Base-by-base conservation (phyloP, 2,113 vertebrate genomes). In the Cheirogaleus medius region DNA sequence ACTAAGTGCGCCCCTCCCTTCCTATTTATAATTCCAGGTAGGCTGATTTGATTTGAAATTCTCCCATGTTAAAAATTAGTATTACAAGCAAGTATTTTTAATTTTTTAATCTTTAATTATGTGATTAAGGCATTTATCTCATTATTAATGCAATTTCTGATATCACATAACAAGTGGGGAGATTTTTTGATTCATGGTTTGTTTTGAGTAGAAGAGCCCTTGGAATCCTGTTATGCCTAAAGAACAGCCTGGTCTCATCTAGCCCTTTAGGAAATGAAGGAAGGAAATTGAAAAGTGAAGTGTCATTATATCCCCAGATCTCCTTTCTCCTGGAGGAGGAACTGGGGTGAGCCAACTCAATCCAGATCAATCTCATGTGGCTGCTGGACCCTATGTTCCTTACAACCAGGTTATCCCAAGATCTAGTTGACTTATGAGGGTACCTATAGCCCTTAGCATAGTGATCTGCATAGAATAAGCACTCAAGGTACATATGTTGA, bases 11-110 rank as follows among this genome's bases (percentile, higher is more conserved):
- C 44, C 64, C 3, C 27, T 74, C n/a, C 3, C 5, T 86, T 80
- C 44, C 68, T 95, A 91, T 89, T 88, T 66, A 77, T 56, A 71
- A 82, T 42, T 96, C n/a, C 15, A 78, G n/a, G 23, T 18, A 77
- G 34, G 11, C 23, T 18, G 3, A 25, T 47, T 52, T 47, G 49
- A 87, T 85, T 54, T 93, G 39, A 95, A 96, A 82, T 11, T 71
- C 15, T 9, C n/a, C 29, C 32, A 25, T 74, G 29, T 29, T 86
- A 39, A 90, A 89, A 85, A 54, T 71, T 6, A 92, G 32, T 47
- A 80, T 18, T 29, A 12, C 2, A 77, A 54, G 42, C n/a, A 77
- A 58, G 8, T 20, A 5, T 83, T 95, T 90, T 88, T 58, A 69
- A 47, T 13, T 90, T 77, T 47, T 69, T 56, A 58, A 27, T 69